Evolutionary conservation across 2,888 invertebrate genomes (phyloP).

Genomic region (Tortricodes alternella): DNA sequence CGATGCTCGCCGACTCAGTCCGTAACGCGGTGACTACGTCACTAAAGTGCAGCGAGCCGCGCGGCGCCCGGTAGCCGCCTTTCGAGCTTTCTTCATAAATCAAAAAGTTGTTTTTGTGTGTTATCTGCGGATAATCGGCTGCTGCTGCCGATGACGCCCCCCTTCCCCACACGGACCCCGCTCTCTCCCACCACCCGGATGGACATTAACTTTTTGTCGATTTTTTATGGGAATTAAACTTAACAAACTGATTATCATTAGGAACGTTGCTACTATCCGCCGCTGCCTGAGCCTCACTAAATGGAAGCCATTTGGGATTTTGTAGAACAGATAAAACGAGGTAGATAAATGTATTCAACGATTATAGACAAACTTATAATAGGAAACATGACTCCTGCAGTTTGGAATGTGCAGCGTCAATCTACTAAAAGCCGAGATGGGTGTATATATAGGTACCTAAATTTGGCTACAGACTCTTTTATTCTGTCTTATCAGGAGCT

Average conservation of each 20-base stretch:
- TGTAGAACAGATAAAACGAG: conserved; percentile 53
- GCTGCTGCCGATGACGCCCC: conserved; percentile 66
- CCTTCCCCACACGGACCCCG: conserved; percentile 38
- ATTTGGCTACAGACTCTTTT: background rate
- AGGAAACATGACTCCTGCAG: conserved; percentile 38
- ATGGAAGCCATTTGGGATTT: conserved; percentile 64
- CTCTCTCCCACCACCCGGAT: conserved; percentile 48
- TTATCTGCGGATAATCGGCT: conserved; percentile 78
- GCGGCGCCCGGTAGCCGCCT: conserved; percentile 77
- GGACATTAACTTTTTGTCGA: conserved; percentile 68
- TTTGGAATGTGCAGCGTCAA: conserved; percentile 38
- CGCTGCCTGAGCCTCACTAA: conserved; percentile 48
- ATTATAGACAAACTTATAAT: conserved; percentile 40
- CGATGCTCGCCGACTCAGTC: conserved; percentile 21
- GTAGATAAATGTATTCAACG: conserved; percentile 38
- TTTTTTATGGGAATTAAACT: conserved; percentile 63
- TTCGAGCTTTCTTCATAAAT: conserved; percentile 78
- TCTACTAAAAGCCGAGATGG: conserved; percentile 30
- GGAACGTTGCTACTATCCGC: conserved; percentile 46
- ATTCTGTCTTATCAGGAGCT: conserved; percentile 5
- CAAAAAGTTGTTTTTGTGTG: conserved; percentile 79
- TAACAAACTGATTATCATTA: conserved; percentile 61
- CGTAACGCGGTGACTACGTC: conserved; percentile 43
- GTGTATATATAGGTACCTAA: too few relatives aligned
- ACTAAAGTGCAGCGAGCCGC: conserved; percentile 50